Conservation (phyloP, 2,888 invertebrate genomes). For the Hymenopus coronatus region DNA sequence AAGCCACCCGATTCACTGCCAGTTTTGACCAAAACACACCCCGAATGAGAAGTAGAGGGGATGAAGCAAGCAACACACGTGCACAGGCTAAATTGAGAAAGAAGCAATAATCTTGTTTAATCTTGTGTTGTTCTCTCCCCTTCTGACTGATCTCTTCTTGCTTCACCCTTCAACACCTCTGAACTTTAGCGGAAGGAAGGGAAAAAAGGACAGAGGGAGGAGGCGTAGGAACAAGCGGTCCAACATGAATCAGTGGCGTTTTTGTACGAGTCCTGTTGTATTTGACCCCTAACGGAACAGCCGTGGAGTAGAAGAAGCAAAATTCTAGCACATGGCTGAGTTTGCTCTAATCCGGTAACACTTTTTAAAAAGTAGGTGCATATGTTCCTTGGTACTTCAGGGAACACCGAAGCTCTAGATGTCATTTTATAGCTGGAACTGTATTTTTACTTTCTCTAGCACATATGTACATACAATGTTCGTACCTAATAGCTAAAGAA, state of each 20-base stretch:
- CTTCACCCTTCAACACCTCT: background rate
- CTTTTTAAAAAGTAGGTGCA: background rate
- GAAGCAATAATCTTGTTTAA: slow-evolving; percentile 24
- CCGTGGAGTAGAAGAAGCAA: background rate
- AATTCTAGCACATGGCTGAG: background rate
- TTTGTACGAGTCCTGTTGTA: background rate
- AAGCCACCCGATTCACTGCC: no score
- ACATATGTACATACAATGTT: no score
- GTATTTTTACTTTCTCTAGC: no score
- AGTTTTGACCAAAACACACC: background rate
- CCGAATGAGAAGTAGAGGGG: background rate
- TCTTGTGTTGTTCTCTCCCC: slow-evolving; percentile 15
- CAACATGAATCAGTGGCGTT: background rate
- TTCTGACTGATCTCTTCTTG: background rate
- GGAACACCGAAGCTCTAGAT: no score
- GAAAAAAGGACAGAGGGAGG: background rate
- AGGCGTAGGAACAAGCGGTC: background rate
- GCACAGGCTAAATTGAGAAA: slow-evolving; percentile 18
- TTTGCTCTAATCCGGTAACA: background rate
- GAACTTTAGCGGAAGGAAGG: background rate
- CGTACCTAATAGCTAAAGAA: no score
- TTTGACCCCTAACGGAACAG: no score
- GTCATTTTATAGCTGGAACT: no score
- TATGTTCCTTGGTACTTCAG: no score
- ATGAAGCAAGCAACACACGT: background rate